Evolutionary conservation across 1,140 invertebrate genomes (phyloP), one percentile per base, ranked within the genome.

Genomic region (Drosophila serrata): DNA sequence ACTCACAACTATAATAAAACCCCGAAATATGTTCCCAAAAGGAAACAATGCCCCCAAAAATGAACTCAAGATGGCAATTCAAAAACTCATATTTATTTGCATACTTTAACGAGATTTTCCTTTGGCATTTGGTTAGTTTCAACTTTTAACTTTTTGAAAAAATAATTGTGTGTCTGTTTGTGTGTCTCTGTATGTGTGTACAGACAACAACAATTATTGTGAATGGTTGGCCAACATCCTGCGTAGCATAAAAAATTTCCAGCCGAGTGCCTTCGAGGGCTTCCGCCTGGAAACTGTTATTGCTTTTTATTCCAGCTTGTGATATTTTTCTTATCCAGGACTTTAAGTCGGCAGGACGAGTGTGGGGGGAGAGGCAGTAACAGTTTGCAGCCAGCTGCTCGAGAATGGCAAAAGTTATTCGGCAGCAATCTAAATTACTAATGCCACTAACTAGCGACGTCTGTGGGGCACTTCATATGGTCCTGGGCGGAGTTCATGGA

Each of bases 361-460:
- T 33, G 31, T 8, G 31, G n/a, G n/a, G n/a, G n/a, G 12, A 29
- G 22, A 7, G 2, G 24, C 40, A 64, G 74, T 68, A 57, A 45
- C 79, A 43, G 62, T 68, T 81, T 56, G 68, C 75, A 65, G 74
- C 59, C 77, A 75, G 46, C 29, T 37, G 51, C 33, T 55, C 72
- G 17, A 58, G 55, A 67, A 70, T 39, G 76, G 75, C 67, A 53
- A 65, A 78, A 78, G 75, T 78, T 78, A 63, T 78, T 69, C 55
- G 63, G 40, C 45, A 68, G 75, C 69, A 79, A 82, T 75, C 80
- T 82, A 82, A 82, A 82, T 82, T 82, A 82, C 81, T 82, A 70
- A 82, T 70, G 70, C 48, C 80, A 53, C 69, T 72, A 73, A 73
- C 69, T 73, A 72, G 69, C 67, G 55, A 67, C 75, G 74, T 76